A percentile compares a stretch with the other conserved stretches of the same genome.
These are phyloP conservation scores for Rafetus swinhoei DNA, from an alignment of 2,113 vertebrate species.

Conservation along the genomic window DNA sequence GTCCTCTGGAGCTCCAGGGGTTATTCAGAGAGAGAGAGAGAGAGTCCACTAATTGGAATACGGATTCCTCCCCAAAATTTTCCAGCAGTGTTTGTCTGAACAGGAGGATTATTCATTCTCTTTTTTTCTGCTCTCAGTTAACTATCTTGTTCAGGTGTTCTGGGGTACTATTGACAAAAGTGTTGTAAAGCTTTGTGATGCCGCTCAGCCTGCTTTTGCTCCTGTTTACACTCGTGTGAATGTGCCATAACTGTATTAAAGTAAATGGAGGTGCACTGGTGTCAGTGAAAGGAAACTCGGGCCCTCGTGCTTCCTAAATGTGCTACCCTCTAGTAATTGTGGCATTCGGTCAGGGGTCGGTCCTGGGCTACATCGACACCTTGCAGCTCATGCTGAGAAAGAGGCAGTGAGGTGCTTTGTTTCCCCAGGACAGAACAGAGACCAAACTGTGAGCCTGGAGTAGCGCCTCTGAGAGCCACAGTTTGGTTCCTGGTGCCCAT, in stretches of 20 bases:
- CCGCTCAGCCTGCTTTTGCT: not conserved
- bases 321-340: not conserved
- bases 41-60: slow-evolving; percentile 40
- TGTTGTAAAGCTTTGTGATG: slow-evolving; percentile 12
- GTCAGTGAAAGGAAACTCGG: not conserved
- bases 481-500: not conserved
- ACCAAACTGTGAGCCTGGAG: not conserved
- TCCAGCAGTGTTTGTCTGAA: slow-evolving; percentile 53
- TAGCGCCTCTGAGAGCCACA: not conserved
- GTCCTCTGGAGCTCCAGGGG: slow-evolving; percentile 7
- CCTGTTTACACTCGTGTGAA: not conserved
- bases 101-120: slow-evolving; percentile 55
- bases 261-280: fast-evolving
- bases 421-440: not conserved
- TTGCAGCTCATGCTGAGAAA: not conserved
- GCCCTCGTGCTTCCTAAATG: not conserved
- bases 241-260: not conserved
- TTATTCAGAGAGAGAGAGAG: not conserved
- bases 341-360: fast-evolving
- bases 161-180: slow-evolving; percentile 38
- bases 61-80: slow-evolving; percentile 63
- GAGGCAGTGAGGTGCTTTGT: fast-evolving
- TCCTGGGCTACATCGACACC: not conserved
- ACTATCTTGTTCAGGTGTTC: slow-evolving; percentile 41
- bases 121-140: slow-evolving; percentile 35